Evolutionary conservation across 35 echinoderm and acorn worm species (phyloP).

Genomic region (Stichopus chloronotus): DNA sequence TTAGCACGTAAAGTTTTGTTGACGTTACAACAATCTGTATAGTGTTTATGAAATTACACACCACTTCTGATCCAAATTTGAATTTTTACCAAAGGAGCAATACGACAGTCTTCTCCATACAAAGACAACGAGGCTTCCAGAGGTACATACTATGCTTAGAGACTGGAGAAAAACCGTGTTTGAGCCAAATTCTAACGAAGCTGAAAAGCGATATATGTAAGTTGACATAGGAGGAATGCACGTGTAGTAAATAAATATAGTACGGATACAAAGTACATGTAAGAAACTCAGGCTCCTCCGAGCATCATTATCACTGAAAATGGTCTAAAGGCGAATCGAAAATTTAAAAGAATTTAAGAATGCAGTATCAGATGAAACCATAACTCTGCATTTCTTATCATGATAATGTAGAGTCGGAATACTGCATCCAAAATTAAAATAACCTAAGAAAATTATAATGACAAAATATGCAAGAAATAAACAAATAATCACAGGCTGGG

Average conservation of each 20-base stretch:
- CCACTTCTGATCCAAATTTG: too few relatives aligned
- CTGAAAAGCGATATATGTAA: slow-evolving; percentile 21
- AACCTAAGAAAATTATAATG: too few relatives aligned
- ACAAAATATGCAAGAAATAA: too few relatives aligned
- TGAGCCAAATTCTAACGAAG: slow-evolving; percentile 19
- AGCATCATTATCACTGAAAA: background rate
- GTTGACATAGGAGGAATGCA: background rate
- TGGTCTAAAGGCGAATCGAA: background rate
- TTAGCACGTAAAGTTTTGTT: too few relatives aligned
- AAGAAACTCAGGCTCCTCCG: background rate
- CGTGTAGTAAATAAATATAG: background rate
- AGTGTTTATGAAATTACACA: too few relatives aligned
- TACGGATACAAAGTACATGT: background rate
- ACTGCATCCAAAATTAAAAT: too few relatives aligned
- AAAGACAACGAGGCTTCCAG: slow-evolving; percentile 69
- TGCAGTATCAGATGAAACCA: too few relatives aligned
- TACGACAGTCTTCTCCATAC: slow-evolving; percentile 81
- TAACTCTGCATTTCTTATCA: too few relatives aligned
- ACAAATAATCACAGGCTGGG: too few relatives aligned
- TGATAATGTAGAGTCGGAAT: too few relatives aligned
- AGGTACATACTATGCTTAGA: slow-evolving; percentile 63
- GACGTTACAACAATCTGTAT: too few relatives aligned
- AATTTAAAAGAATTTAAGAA: too few relatives aligned
- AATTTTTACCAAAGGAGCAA: slow-evolving; percentile 41
- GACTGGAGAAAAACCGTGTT: slow-evolving; percentile 75